Evolutionary conservation across 1,140 invertebrate species (phyloP), one percentile per base, ranked within the genome.

Genomic region (Aphelenchoides besseyi): DNA sequence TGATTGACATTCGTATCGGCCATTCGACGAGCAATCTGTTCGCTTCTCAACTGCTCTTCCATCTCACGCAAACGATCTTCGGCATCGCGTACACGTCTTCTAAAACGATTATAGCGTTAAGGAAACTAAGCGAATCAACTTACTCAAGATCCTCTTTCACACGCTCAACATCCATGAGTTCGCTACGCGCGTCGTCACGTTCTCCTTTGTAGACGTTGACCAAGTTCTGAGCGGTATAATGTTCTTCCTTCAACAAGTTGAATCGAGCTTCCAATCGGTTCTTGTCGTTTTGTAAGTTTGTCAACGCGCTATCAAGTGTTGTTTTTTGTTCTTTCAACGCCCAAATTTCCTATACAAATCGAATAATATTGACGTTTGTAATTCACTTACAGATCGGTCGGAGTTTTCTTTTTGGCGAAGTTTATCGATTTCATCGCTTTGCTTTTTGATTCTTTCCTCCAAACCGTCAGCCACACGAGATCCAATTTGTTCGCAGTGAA

Each of bases 21-120:
- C 26, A 77, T 77, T 12, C 64, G 69, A 16, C 75, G 62, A 37
- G 75, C 70, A 8, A 76, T 12, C 23, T 74, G 64, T 59, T 78
- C 71, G 52, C 33, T 67, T 29, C 66, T 29, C 16, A 79, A 8
- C 57, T 55, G n/a, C 9, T 72, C 61, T 36, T 36, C 16, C 16
- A 52, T 32, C 23, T 53, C 35, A 59, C 57, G 29, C 16, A 79
- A 8, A 55, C 37, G n/a, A 16, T 72, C 61, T 36, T 36, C 16
- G 26, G 41, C 33, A 32, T 53, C 35, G 52, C 57, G 29, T 36
- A 32, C 52, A 41, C 12, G n/a, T 18, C 12, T 23, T 55, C 30
- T 12, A 29, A 33, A 30, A 68, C 33, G 12, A 18, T 62, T 32
- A 23, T 30, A 16, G 8, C 71, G 33, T 36, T 52, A 8, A 55